Evolutionary conservation across 2,797 vertebrate species (phyloP), one percentile per base, ranked within the genome.

Genomic region (Naso thynnoides): DNA sequence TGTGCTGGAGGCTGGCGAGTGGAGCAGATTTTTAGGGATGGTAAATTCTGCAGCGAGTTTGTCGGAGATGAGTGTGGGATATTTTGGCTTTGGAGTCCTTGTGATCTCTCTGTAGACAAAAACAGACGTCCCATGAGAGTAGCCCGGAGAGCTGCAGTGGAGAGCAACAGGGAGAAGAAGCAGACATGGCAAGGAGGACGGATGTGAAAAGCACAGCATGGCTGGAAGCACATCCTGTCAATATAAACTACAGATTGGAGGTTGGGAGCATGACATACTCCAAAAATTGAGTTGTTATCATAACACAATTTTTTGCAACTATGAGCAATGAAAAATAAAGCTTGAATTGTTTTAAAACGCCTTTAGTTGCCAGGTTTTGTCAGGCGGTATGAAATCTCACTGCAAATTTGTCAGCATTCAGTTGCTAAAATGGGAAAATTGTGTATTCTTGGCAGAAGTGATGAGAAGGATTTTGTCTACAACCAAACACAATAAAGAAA

Each of bases 1-100:
- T 76, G 62, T 23, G 45, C 58, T 78, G 41, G 49, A 80, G 44
- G 64, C 16, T 38, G 67, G 18, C 65, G 65, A 78, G 58, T 26
- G n/a, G 52, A 55, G 41, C 55, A 63, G 29, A 56, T 65, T 53
- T 55, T 47, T 47, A 64, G 21, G 52, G 29, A 47, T 47, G 36
- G 39, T 63, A 24, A 58, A 53, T 76, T 54, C 71, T 50, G 39
- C 36, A 5, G 42, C 8, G 21, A 21, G 19, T 58, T 45, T 54
- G 56, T 21, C 26, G 27, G 48, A 55, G 38, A 70, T 47, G 26
- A 71, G 47, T 49, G 21, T 29, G 31, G 11, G 19, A 66, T 8
- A 18, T 62, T 58, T 49, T 72, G 13, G 29, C 44, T 62, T 53
- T 70, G 44, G 38, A 66, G 48, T 33, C 26, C 47, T 39, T 15